phyloP scores from a whole-genome alignment of 2,113 vertebrate species.

The Ahaetulla prasina region DNA sequence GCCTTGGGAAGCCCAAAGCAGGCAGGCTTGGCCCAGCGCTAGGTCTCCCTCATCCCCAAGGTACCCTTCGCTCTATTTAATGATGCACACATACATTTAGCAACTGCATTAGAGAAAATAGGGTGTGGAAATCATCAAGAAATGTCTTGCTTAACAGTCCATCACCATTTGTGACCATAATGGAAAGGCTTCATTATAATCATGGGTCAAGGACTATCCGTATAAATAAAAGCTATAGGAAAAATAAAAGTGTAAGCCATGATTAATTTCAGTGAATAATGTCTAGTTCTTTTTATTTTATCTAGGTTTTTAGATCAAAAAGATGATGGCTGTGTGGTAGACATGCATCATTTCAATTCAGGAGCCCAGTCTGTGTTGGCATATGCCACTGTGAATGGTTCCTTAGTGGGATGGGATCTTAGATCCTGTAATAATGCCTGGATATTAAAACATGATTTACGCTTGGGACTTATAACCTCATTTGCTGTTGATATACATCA shows the following conservation, averaged over 20 bases:
- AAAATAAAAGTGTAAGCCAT: background rate
- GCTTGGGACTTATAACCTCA: constrained; percentile 93
- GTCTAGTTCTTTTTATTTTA: constrained; percentile 1
- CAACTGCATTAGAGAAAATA: background rate
- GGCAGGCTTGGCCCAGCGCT: background rate
- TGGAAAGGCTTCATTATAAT: background rate
- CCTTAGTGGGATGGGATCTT: constrained; percentile 94
- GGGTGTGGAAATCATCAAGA: background rate
- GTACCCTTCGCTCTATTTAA: background rate
- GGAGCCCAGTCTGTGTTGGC: constrained; percentile 92
- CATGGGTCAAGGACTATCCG: background rate
- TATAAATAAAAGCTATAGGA: background rate
- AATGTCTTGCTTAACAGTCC: background rate
- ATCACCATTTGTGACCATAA: background rate
- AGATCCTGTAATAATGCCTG: constrained; percentile 87
- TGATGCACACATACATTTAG: background rate
- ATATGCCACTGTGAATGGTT: constrained; percentile 92
- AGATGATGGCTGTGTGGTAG: constrained; percentile 93
- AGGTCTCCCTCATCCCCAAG: background rate
- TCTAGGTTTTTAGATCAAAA: constrained; percentile 83
- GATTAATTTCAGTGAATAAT: background rate
- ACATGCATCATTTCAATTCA: constrained; percentile 94
- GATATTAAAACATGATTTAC: constrained; percentile 90
- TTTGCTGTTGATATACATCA: constrained; percentile 97
- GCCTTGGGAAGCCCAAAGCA: background rate